Evolutionary conservation across 2,888 invertebrate genomes (phyloP), one percentile per base, ranked within the genome.

Genomic region (Ochlodes sylvanus): DNA sequence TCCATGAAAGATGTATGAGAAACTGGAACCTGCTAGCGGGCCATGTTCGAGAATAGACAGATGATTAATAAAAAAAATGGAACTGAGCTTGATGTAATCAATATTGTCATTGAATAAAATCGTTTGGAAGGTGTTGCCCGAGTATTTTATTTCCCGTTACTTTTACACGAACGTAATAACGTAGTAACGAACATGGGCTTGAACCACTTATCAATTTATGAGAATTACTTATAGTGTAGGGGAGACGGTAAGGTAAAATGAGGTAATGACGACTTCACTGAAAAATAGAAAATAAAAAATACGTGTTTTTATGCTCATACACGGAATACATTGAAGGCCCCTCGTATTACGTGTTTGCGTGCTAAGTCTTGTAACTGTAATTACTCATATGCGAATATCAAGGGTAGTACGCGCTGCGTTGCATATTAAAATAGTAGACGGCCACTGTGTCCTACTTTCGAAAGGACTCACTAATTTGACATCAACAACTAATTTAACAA

Each of bases 341-440:
- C 12, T 19, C 14, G 52, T 21, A 52, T 52, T 52, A 14, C 52
- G 52, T 21, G 52, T 52, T 19, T 52, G 44, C 21, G 52, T 52
- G 52, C 9, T 52, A 14, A 10, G 12, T 38, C 52, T 12, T 19
- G 21, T 19, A 19, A 27, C 4, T 14, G 5, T 21, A 19, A 52
- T 52, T 52, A 52, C 52, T 52, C 52, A 52, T 52, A 21, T 19
- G 52, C 21, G 21, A 19, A 21, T 12, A 38, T 38, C 10, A 12
- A 38, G 38, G 38, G 38, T 38, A 12, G 38, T 38, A 38, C 27
- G 27, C 47, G 17, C 4, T 21, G 21, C 52, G 52, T 52, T 52
- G 52, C 14, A 21, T 21, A 21, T 52, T 52, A 21, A 21, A 52
- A 12, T 17, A 15, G 44, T 47, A 15, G 17, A 47, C 7, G 15